Percentiles rank a stretch among this genome's conserved stretches.
Conservation (phyloP, 1,140 invertebrate genomes). For the Drosophila auraria region DNA sequence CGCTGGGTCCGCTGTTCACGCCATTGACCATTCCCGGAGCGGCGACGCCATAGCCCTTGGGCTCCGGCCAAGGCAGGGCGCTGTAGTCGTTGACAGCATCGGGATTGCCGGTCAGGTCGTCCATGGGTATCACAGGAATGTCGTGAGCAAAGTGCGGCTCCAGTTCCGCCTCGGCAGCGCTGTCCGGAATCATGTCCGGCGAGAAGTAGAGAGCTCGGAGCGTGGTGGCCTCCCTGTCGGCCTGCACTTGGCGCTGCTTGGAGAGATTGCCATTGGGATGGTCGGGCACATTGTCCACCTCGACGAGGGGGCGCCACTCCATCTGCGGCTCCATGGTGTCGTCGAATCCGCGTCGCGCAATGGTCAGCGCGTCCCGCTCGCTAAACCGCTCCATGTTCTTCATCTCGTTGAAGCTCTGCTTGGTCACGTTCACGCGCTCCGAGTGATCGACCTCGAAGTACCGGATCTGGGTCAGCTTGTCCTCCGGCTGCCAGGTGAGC, state of each 20-base stretch:
- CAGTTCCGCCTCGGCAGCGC: slow-evolving; percentile 93
- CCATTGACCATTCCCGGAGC: neutral
- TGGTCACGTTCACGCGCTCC: slow-evolving; percentile 97
- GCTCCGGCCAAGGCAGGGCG: slow-evolving; percentile 92
- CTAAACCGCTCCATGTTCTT: slow-evolving; percentile 94
- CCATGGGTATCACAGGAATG: slow-evolving; percentile 93
- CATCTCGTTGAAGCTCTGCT: slow-evolving; percentile 94
- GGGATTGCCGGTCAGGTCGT: slow-evolving; percentile 93
- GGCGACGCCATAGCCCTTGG: slow-evolving; percentile 87
- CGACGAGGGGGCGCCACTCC: slow-evolving; percentile 89
- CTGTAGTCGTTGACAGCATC: slow-evolving; percentile 92
- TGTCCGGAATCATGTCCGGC: slow-evolving; percentile 94
- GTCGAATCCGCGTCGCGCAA: slow-evolving; percentile 91
- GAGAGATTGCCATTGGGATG: slow-evolving; percentile 91
- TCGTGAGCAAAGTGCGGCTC: slow-evolving; percentile 92
- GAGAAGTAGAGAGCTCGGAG: slow-evolving; percentile 95
- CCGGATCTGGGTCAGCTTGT: slow-evolving; percentile 91
- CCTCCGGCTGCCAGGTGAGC: slow-evolving; percentile 93
- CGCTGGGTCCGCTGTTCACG: neutral
- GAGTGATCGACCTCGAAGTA: slow-evolving; percentile 97
- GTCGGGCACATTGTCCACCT: slow-evolving; percentile 88
- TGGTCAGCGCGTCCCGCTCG: slow-evolving; percentile 93
- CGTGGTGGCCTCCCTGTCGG: slow-evolving; percentile 92
- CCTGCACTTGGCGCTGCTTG: slow-evolving; percentile 94
- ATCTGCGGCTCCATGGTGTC: slow-evolving; percentile 92